Conservation (phyloP, 2,797 vertebrate species). For the Ambastaia sidthimunki region DNA sequence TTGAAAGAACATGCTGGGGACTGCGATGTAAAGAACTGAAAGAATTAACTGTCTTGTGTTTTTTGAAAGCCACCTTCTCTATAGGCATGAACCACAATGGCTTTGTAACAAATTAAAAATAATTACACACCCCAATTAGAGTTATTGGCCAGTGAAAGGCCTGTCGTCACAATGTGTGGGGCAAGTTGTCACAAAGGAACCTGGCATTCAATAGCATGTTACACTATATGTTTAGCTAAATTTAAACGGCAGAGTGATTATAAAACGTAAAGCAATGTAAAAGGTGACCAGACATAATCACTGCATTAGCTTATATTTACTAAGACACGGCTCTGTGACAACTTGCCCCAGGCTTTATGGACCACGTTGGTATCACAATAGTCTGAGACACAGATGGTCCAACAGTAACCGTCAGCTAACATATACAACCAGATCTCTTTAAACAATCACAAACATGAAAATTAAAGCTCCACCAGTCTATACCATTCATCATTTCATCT, state of each 20-base stretch:
- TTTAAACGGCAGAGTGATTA: neutral
- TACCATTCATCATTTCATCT: neutral
- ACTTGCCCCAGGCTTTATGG: neutral
- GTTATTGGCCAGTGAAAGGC: neutral
- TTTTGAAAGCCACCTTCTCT: neutral
- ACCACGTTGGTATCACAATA: neutral
- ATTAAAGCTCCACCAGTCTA: neutral
- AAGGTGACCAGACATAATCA: neutral
- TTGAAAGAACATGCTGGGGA: constrained; percentile 26
- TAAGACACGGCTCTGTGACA: neutral
- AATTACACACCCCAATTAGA: too few species aligned
- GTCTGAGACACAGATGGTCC: neutral
- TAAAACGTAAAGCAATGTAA: neutral
- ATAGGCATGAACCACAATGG: too few species aligned
- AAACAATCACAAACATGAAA: neutral
- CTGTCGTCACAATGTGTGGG: neutral
- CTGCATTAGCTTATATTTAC: neutral
- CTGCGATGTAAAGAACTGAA: neutral
- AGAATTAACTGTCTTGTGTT: constrained; percentile 13
- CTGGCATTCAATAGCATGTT: neutral
- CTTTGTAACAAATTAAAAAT: too few species aligned
- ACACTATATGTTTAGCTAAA: too few species aligned
- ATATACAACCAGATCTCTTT: neutral
- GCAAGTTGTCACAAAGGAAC: neutral
- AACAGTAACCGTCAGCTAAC: constrained; percentile 11